These are phyloP conservation scores for Dicrostonyx torquatus DNA, from an alignment of 2,797 vertebrate species.

Conservation along the genomic window DNA sequence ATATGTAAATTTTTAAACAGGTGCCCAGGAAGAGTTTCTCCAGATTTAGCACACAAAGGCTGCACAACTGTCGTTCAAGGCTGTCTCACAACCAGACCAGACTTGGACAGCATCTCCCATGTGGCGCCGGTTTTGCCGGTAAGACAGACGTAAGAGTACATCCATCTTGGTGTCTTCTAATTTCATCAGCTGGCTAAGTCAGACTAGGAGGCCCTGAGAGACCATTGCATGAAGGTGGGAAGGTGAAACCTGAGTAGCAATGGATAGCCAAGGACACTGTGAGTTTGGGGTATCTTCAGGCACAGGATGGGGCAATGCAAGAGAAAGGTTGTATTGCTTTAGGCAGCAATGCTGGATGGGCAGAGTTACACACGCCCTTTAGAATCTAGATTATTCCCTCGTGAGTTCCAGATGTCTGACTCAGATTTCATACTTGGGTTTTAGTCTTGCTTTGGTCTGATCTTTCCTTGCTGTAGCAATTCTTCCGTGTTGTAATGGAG, in stretches of 20 bases:
- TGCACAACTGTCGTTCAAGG: background rate
- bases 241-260: background rate
- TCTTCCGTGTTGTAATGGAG: background rate
- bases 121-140: background rate
- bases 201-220: background rate
- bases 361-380: background rate
- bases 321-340: background rate
- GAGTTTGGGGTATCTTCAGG: background rate
- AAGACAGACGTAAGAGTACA: background rate
- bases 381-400: background rate
- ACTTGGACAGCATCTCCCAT: background rate
- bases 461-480: background rate
- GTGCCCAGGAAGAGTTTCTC: background rate
- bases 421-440: background rate
- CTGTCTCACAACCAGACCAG: background rate
- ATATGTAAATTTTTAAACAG: background rate
- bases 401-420: background rate
- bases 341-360: too few species aligned
- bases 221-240: background rate
- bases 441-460: background rate
- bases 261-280: background rate
- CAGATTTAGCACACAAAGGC: background rate
- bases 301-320: background rate
- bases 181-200: background rate
- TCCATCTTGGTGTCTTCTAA: background rate